Conservation (phyloP, 1,140 invertebrate species). For the Drosophila saltans region DNA sequence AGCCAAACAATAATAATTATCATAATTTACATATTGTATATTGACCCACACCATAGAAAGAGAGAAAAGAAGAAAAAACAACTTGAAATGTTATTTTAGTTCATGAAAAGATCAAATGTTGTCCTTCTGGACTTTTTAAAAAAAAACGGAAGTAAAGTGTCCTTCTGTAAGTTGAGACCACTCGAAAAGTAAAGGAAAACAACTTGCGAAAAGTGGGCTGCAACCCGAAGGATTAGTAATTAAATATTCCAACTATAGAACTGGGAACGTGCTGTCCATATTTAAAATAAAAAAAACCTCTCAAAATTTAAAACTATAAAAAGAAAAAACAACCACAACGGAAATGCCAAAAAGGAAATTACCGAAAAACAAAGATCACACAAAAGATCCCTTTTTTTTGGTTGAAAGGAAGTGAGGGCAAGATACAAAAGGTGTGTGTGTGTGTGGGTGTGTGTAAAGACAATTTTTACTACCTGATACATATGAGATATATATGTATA, state of each 20-base stretch:
- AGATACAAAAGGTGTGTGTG: conserved; percentile 22
- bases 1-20: too few relatives aligned
- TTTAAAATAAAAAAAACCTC: conserved; percentile 45
- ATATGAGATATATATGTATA: conserved; percentile 19
- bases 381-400: conserved; percentile 25
- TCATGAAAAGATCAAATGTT: conserved; percentile 39
- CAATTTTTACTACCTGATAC: conserved; percentile 58
- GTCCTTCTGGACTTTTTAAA: conserved; percentile 58
- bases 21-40: neutral
- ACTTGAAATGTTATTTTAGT: conserved; percentile 76
- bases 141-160: conserved; percentile 55
- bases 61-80: conserved; percentile 24
- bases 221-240: conserved; percentile 61
- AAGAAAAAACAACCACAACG: conserved; percentile 36
- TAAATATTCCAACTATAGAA: conserved; percentile 43
- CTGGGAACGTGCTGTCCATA: conserved; percentile 59
- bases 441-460: conserved; percentile 29
- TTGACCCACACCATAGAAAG: conserved; percentile 14
- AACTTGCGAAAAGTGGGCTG: conserved; percentile 66
- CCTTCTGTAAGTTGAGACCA: conserved; percentile 36
- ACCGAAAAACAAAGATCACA: conserved; percentile 34
- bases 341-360: conserved; percentile 68
- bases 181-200: conserved; percentile 37
- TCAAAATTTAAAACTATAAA: conserved; percentile 31
- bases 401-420: conserved; percentile 49